Evolutionary conservation across 2,113 vertebrate species (phyloP), one percentile per base, ranked within the genome.

Genomic region (Ammospiza nelsoni): DNA sequence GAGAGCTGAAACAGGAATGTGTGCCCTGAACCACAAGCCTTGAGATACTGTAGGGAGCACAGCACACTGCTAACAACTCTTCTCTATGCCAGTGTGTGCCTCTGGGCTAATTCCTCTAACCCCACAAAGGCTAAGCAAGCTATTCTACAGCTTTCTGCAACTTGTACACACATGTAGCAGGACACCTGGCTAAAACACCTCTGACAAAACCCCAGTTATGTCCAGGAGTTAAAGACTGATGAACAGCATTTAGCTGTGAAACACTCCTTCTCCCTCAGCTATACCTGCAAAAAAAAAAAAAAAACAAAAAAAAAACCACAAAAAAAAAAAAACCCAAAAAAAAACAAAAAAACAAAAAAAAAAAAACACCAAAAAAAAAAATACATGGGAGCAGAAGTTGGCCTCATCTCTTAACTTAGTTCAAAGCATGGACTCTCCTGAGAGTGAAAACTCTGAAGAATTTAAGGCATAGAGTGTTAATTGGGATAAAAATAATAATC

Each of bases 61-160:
- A 43, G 37, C 62, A 31, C 3, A 7, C 33, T 49, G 3, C 14
- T 54, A 25, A 49, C 12, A 71, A 27, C 12, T 59, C 55, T 19
- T 54, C 24, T 9, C 7, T 7, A 25, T 7, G 18, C 11, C 31
- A 76, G 29, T 14, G 16, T 0, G 1, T 1, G 2, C 44, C 68
- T 71, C 43, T 62, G 25, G 29, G 51, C 41, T 67, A 69, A 55
- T 16, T 68, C 20, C 24, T 29, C 31, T 46, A 55, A 44, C 21
- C 49, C 41, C 24, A 44, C 11, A 33, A 33, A 33, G n/a, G n/a
- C 41, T 51, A 51, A 28, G 22, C 33, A 81, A 65, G 41, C 15
- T 48, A 11, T 25, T 41, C 35, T 19, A 39, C 29, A 51, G 31
- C 46, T 29, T 69, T 52, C 75, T 74, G 46, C 55, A 90, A 31